phyloP scores from a whole-genome alignment of 2,797 vertebrate genomes.

The Falco columbarius region DNA sequence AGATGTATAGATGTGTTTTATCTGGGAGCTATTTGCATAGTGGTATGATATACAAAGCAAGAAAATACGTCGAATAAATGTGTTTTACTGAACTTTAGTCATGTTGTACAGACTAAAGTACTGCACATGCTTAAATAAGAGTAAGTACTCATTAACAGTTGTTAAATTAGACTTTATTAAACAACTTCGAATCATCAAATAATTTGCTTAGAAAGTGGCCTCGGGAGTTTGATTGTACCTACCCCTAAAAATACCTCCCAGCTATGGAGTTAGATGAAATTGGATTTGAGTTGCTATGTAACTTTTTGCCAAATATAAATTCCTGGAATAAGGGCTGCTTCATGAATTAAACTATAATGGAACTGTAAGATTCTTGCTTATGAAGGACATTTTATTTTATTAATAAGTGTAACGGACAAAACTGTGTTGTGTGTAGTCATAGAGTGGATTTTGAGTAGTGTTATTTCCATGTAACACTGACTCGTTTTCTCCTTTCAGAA shows the following conservation, averaged over 20 bases:
- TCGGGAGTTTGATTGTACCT: neutral
- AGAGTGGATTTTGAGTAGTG: neutral
- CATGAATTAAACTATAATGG: neutral
- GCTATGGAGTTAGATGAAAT: neutral
- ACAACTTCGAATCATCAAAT: neutral
- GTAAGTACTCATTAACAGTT: neutral
- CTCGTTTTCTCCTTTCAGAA: slow-evolving; percentile 69
- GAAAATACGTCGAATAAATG: neutral
- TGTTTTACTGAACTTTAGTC: neutral
- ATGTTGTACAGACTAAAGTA: neutral
- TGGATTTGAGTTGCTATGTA: neutral
- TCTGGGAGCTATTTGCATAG: neutral
- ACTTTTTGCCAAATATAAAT: neutral
- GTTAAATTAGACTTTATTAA: neutral
- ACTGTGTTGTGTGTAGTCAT: neutral
- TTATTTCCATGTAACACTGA: neutral
- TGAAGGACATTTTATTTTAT: neutral
- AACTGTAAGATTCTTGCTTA: neutral
- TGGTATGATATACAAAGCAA: neutral
- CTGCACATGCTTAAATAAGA: neutral
- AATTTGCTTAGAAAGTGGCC: neutral
- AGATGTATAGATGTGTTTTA: neutral
- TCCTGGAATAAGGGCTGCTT: neutral
- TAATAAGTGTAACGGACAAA: neutral
- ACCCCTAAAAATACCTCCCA: neutral